Conservation (phyloP, 2,888 invertebrate genomes). For the Polyommatus icarus region DNA sequence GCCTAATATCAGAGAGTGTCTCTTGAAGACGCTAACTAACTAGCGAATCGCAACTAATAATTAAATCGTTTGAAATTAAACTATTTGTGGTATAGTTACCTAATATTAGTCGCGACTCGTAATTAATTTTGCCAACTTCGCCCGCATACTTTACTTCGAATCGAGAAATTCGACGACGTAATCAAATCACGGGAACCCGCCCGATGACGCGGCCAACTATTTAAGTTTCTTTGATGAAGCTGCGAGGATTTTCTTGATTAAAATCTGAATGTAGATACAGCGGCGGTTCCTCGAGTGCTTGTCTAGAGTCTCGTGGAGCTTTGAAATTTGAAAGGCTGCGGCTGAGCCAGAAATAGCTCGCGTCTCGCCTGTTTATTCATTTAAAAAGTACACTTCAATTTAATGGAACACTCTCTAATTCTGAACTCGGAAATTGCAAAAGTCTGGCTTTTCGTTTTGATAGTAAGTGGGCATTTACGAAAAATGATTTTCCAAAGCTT, state of each 20-base stretch:
- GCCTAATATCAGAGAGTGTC: neutral
- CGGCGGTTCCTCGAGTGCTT: slow-evolving; percentile 42
- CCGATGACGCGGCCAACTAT: slow-evolving; percentile 49
- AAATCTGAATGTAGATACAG: slow-evolving; percentile 55
- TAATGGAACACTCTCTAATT: slow-evolving; percentile 22
- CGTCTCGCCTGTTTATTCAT: slow-evolving; percentile 34
- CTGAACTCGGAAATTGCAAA: slow-evolving; percentile 22
- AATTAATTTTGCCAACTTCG: slow-evolving; percentile 9
- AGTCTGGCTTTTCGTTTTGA: slow-evolving; percentile 9
- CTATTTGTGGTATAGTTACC: neutral
- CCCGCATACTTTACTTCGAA: slow-evolving; percentile 23
- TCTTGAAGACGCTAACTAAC: neutral
- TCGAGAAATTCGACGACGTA: slow-evolving; percentile 48
- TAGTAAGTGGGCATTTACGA: neutral
- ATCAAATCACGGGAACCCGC: slow-evolving; percentile 47
- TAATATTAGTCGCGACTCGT: neutral
- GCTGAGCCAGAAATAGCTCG: slow-evolving; percentile 40
- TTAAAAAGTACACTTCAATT: slow-evolving; percentile 27
- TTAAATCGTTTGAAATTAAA: neutral
- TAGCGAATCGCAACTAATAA: neutral
- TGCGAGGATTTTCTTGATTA: slow-evolving; percentile 65
- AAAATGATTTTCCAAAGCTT: neutral
- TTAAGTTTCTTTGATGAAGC: slow-evolving; percentile 66
- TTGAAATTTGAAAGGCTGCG: slow-evolving; percentile 57
- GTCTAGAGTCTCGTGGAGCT: slow-evolving; percentile 48